Conservation (phyloP, 2,113 vertebrate genomes). For the Neolamprologus hecqui region DNA sequence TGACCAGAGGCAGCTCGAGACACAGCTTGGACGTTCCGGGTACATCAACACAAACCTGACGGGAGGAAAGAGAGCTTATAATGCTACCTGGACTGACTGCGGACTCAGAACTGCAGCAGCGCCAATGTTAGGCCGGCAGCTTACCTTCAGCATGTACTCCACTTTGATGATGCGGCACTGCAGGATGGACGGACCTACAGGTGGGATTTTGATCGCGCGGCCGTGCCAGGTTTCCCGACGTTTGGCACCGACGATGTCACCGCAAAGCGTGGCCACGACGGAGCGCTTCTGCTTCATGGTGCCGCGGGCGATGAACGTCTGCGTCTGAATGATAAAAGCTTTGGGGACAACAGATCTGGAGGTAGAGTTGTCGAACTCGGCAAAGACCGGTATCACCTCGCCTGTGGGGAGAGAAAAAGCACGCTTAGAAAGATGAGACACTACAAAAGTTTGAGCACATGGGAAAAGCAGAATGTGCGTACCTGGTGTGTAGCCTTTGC, state of each 20-base stretch:
- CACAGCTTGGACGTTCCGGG: slow-evolving; percentile 88
- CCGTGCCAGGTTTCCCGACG: slow-evolving; percentile 86
- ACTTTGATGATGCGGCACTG: slow-evolving; percentile 92
- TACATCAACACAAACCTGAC: slow-evolving; percentile 89
- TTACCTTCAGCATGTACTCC: slow-evolving; percentile 90
- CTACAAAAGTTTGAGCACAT: neutral
- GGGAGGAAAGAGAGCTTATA: neutral
- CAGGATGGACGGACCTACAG: slow-evolving; percentile 88
- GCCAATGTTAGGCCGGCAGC: neutral
- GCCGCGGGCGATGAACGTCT: slow-evolving; percentile 89
- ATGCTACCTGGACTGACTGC: neutral
- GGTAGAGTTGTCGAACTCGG: slow-evolving; percentile 89
- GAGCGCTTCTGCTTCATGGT: slow-evolving; percentile 87
- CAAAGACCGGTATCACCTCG: slow-evolving; percentile 90
- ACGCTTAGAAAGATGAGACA: neutral
- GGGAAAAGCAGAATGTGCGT: neutral
- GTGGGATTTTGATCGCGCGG: slow-evolving; percentile 85
- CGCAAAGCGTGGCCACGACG: slow-evolving; percentile 81
- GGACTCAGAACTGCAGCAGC: neutral
- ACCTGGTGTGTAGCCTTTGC: slow-evolving; percentile 97
- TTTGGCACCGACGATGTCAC: slow-evolving; percentile 75
- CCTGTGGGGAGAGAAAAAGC: slow-evolving; percentile 59
- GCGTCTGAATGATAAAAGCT: slow-evolving; percentile 87
- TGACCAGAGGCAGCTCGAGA: slow-evolving; percentile 90
- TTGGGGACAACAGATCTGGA: slow-evolving; percentile 80